These are phyloP conservation scores for Porphyrio hochstetteri DNA, from an alignment of 2,113 vertebrate species.

Conservation along the genomic window DNA sequence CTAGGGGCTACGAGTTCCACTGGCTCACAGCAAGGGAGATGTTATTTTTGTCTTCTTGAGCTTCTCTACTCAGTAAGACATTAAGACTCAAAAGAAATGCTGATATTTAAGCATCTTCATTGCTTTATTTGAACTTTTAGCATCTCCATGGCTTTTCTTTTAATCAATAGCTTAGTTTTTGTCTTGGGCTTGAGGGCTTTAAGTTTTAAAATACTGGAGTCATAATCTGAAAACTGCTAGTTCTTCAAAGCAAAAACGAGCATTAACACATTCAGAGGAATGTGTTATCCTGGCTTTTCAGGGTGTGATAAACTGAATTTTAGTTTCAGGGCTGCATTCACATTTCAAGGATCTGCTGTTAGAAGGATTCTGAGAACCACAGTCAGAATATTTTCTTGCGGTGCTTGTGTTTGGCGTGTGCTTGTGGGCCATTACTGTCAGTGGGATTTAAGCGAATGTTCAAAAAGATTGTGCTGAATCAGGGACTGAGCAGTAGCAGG, in stretches of 20 bases:
- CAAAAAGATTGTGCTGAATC: constrained; percentile 26
- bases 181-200: constrained; percentile 37
- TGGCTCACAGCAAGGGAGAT: constrained; percentile 53
- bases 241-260: constrained; percentile 6
- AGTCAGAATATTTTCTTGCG: neutral
- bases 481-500: neutral
- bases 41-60: constrained; percentile 57
- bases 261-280: neutral
- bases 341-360: neutral
- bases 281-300: neutral
- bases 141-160: constrained; percentile 35
- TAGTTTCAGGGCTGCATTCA: neutral
- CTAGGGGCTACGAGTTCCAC: constrained; percentile 39
- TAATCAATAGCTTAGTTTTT: constrained; percentile 51
- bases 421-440: neutral
- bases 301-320: neutral
- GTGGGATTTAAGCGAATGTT: neutral
- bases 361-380: neutral
- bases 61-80: constrained; percentile 55
- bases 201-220: constrained; percentile 9
- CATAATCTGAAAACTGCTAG: neutral
- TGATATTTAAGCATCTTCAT: constrained; percentile 29
- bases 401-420: fast-evolving
- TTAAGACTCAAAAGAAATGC: constrained; percentile 50
- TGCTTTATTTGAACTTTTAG: constrained; percentile 34